Evolutionary conservation across 2,888 invertebrate genomes (phyloP), one percentile per base, ranked within the genome.

Genomic region (Uropetala carovei): DNA sequence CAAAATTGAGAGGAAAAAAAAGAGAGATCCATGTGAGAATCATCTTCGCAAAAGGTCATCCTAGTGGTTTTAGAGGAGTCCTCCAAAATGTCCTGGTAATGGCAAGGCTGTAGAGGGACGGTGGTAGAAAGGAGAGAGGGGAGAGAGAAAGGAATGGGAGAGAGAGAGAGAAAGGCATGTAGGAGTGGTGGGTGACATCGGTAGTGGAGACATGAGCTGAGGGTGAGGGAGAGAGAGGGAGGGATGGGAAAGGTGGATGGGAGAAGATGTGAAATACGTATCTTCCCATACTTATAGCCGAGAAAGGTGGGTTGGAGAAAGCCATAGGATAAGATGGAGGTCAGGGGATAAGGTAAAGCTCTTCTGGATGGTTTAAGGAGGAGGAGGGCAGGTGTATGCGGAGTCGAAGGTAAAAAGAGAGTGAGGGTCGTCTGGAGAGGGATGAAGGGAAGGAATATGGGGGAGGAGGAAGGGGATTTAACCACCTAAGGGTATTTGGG

Each of bases 321-420:
- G 86, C 60, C 60, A 30, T 13, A 59, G 86, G 60, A 86, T 86
- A 60, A 86, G 86, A 86, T 86, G 86, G 86, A 60, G 58, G 60
- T 59, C 86, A 58, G 27, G 10, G 60, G 86, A 86, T 86, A 86
- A 86, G 60, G 30, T 16, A 27, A 59, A 27, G 27, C 75, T 75
- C 75, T 75, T 75, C 14, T 27, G 27, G 86, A 60, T 59, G 59
- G 60, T 86, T 86, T 60, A 59, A 86, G 27, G 22, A 27, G 27
- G 60, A 30, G 60, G 86, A 14, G 60, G 86, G 86, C 86, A 86
- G 86, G 86, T 86, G 86, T 43, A 83, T 43, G 43, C 85, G 57
- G 58, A 27, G 86, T 18, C n/a, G 82, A 7, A 30, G 64, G 0
- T 18, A 43, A 83, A 83, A 57, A 56, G 43, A 57, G 60, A 82